Evolutionary conservation across 2,888 invertebrate species (phyloP).

Genomic region (Aspidiotus rigidus): DNA sequence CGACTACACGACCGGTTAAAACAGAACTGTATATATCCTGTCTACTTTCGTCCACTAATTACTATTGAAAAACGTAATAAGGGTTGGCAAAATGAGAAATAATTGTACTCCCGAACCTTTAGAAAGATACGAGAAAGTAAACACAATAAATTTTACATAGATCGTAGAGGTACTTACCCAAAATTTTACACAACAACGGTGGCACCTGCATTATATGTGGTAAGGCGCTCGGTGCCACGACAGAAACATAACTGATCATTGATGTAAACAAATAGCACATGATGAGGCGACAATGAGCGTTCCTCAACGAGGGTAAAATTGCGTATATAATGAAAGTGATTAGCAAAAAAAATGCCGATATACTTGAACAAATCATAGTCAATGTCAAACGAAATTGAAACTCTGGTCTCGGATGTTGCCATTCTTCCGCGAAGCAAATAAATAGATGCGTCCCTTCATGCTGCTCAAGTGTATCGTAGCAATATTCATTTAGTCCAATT

Average conservation of each 20-base stretch:
- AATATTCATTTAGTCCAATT: conserved; percentile 39
- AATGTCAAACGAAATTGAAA: background rate
- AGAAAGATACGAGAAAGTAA: too few species aligned
- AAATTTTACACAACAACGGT: too few species aligned
- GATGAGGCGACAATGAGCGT: conserved; percentile 19
- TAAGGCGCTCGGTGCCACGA: background rate
- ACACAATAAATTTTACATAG: too few species aligned
- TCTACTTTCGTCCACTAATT: too few species aligned
- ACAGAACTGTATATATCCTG: too few species aligned
- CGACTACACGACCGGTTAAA: too few species aligned
- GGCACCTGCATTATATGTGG: too few species aligned
- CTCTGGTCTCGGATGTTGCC: background rate
- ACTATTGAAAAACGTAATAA: too few species aligned
- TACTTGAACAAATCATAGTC: conserved; percentile 7
- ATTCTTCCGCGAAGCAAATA: conserved; percentile 40
- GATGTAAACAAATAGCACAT: conserved; percentile 29
- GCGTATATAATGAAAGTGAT: conserved; percentile 23
- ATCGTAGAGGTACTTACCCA: too few species aligned
- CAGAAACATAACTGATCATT: conserved; percentile 18
- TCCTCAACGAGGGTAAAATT: conserved; percentile 19
- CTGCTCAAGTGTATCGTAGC: conserved; percentile 41
- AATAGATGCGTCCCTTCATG: conserved; percentile 39
- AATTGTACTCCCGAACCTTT: too few species aligned
- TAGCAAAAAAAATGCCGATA: conserved; percentile 22
- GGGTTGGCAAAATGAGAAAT: too few species aligned